A percentile compares a stretch with the other conserved stretches of the same genome.
Conservation (phyloP, 2,113 vertebrate species). For the Mola mola region DNA sequence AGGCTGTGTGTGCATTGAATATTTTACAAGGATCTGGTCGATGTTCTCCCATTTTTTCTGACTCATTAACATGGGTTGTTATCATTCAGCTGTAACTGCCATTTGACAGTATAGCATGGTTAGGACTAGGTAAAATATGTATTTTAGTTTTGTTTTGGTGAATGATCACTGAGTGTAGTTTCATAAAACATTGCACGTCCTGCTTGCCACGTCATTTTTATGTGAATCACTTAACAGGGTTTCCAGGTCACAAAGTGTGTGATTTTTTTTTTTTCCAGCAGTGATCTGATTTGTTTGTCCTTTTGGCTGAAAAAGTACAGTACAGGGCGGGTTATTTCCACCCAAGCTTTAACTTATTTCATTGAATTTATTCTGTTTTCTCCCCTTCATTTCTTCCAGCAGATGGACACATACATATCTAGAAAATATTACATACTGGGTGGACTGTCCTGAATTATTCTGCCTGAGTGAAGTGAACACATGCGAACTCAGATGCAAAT, state of each 20-base stretch:
- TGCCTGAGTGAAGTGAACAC: constrained; percentile 16
- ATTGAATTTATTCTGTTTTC: constrained; percentile 29
- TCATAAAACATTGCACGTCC: background rate
- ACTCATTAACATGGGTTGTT: background rate
- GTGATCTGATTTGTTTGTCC: constrained; percentile 35
- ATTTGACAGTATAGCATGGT: background rate
- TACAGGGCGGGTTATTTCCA: constrained; percentile 36
- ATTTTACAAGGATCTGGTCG: constrained; percentile 38
- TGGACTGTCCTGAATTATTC: constrained; percentile 13
- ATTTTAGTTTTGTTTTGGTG: background rate
- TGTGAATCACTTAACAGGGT: constrained; percentile 27
- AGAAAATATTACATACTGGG: constrained; percentile 18
- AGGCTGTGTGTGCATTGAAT: constrained; percentile 27
- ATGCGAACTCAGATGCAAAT: constrained; percentile 3
- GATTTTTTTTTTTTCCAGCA: constrained; percentile 34
- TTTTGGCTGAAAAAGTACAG: constrained; percentile 12
- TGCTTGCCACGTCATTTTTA: constrained; percentile 20
- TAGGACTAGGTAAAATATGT: background rate
- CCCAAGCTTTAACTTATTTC: constrained; percentile 45
- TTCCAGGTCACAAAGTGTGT: constrained; percentile 39
- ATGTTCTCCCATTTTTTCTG: constrained; percentile 14
- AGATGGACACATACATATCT: constrained; percentile 41
- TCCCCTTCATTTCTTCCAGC: constrained; percentile 48
- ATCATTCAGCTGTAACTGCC: background rate
- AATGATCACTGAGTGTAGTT: too few relatives aligned